These are phyloP conservation scores for Anagyrus pseudococci DNA, from an alignment of 2,888 invertebrate species.

Conservation along the genomic window DNA sequence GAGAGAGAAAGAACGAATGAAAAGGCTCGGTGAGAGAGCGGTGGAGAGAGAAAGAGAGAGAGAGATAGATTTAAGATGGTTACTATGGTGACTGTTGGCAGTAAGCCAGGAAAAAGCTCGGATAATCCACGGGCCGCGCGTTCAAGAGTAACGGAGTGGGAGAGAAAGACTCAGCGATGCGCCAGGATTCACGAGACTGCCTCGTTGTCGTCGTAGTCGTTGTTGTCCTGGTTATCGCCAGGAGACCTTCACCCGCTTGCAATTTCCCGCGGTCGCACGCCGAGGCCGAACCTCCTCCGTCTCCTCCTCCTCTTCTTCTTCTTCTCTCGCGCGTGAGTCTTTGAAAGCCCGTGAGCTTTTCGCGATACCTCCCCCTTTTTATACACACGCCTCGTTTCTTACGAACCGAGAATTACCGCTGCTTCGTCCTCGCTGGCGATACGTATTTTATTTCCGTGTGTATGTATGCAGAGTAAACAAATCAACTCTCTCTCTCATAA, in stretches of 20 bases:
- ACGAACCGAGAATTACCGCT: too few relatives aligned
- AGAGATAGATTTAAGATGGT: constrained; percentile 52
- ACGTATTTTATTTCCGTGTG: too few relatives aligned
- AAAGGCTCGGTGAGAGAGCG: too few relatives aligned
- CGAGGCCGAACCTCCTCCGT: not conserved
- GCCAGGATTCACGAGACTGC: constrained; percentile 44
- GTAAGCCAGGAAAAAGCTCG: constrained; percentile 50
- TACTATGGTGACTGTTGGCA: constrained; percentile 55
- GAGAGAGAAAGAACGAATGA: constrained; percentile 14
- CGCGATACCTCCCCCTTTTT: too few relatives aligned
- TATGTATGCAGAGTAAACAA: too few relatives aligned
- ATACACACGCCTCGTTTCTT: too few relatives aligned
- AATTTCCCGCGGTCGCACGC: not conserved
- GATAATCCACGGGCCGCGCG: constrained; percentile 49
- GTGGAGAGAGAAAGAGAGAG: constrained; percentile 14
- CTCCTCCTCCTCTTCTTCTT: too few relatives aligned
- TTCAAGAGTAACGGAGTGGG: constrained; percentile 1
- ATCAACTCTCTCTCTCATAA: too few relatives aligned
- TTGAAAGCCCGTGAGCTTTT: too few relatives aligned
- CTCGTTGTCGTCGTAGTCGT: constrained; percentile 47
- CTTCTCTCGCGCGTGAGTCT: too few relatives aligned
- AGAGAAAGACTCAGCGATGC: not conserved
- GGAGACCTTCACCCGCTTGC: constrained; percentile 51
- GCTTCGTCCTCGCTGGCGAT: too few relatives aligned
- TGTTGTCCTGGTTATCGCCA: not conserved